phyloP scores from a whole-genome alignment of 2,888 invertebrate genomes.

The Volucella zonaria region DNA sequence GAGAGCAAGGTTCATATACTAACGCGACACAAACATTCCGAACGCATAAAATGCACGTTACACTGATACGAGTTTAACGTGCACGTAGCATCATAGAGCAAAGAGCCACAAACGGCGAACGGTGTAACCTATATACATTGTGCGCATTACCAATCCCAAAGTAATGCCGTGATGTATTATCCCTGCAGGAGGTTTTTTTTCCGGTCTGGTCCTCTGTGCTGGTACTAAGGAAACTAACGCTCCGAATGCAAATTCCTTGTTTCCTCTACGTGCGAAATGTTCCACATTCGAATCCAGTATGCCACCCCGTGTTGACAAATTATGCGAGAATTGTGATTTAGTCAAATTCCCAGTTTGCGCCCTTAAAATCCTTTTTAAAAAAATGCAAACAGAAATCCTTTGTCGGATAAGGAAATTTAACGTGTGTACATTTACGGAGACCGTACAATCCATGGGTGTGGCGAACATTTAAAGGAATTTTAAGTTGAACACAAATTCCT shows the following conservation, averaged over 20 bases:
- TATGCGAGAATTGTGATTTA: slow-evolving; percentile 49
- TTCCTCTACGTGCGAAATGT: slow-evolving; percentile 11
- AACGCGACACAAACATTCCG: not conserved
- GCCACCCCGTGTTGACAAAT: slow-evolving; percentile 23
- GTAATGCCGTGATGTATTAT: slow-evolving; percentile 48
- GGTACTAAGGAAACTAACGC: slow-evolving; percentile 32
- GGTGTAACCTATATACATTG: not conserved
- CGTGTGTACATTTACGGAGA: not conserved
- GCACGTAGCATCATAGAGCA: too few relatives aligned
- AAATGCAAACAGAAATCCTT: not conserved
- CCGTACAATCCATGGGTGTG: not conserved
- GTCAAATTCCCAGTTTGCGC: slow-evolving; percentile 19
- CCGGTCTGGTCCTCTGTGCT: not conserved
- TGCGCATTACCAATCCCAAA: slow-evolving; percentile 32
- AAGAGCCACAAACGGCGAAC: too few relatives aligned
- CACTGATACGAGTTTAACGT: not conserved
- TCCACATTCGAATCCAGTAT: not conserved
- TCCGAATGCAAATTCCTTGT: slow-evolving; percentile 28
- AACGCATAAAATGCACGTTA: slow-evolving; percentile 3
- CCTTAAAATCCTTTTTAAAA: slow-evolving; percentile 5
- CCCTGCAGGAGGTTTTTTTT: slow-evolving; percentile 35
- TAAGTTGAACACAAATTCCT: not conserved
- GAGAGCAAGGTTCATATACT: slow-evolving; percentile 31
- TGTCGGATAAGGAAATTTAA: not conserved
- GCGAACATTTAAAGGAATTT: slow-evolving; percentile 8